These are phyloP conservation scores for Drosophila teissieri DNA, from an alignment of 1,140 invertebrate genomes.

Conservation along the genomic window DNA sequence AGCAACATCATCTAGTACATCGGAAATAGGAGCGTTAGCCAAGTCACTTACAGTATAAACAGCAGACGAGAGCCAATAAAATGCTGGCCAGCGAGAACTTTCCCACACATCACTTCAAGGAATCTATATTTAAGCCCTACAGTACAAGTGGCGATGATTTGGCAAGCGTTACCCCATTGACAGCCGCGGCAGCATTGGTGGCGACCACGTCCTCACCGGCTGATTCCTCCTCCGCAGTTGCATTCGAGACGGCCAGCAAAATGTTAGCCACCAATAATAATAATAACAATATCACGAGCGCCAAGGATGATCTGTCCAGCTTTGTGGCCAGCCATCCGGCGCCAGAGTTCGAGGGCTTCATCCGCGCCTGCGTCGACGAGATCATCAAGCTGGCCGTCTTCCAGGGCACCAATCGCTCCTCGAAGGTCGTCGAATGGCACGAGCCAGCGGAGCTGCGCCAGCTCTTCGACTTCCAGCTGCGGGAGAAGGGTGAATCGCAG, in stretches of 20 bases:
- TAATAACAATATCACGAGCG: slow-evolving; percentile 40
- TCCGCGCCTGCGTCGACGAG: slow-evolving; percentile 89
- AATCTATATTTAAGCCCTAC: slow-evolving; percentile 83
- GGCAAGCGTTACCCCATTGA: slow-evolving; percentile 49
- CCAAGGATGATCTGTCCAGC: slow-evolving; percentile 48
- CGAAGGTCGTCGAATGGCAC: slow-evolving; percentile 91
- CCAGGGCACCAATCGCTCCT: slow-evolving; percentile 88
- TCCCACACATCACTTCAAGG: slow-evolving; percentile 73
- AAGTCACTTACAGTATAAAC: slow-evolving; percentile 36
- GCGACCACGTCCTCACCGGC: slow-evolving; percentile 52
- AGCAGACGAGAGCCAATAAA: slow-evolving; percentile 62
- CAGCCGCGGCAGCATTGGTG: slow-evolving; percentile 22
- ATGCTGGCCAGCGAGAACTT: slow-evolving; percentile 81
- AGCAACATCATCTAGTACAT: slow-evolving; percentile 6
- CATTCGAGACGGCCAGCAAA: slow-evolving; percentile 55
- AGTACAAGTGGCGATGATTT: slow-evolving; percentile 64
- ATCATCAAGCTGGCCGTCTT: slow-evolving; percentile 91
- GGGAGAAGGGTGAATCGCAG: slow-evolving; percentile 87
- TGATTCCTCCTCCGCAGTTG: slow-evolving; percentile 51
- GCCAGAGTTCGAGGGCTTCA: slow-evolving; percentile 89
- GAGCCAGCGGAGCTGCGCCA: slow-evolving; percentile 88
- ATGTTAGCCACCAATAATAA: slow-evolving; percentile 43
- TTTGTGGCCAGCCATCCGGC: slow-evolving; percentile 74
- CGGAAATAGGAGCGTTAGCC: slow-evolving; percentile 9
- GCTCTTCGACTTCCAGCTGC: slow-evolving; percentile 88